Evolutionary conservation across 2,797 vertebrate genomes (phyloP).

Genomic region (Falco cherrug): DNA sequence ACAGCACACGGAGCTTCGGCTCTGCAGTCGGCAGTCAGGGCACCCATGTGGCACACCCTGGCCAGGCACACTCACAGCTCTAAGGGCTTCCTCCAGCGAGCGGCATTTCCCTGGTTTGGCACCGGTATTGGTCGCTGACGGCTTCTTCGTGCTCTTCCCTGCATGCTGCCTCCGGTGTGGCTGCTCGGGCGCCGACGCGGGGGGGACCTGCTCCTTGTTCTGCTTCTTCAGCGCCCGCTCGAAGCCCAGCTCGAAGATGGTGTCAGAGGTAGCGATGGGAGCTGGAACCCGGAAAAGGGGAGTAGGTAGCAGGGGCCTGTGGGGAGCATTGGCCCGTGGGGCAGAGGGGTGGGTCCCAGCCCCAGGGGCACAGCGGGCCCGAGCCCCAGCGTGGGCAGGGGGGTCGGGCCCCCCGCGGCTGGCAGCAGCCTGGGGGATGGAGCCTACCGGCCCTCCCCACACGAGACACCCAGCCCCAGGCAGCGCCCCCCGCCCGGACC

Average conservation of each 20-base stretch:
- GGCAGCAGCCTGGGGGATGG: background rate
- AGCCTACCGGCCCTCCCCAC: no score
- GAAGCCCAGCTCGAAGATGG: slow-evolving; percentile 83
- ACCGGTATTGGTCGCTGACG: background rate
- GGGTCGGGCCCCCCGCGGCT: background rate
- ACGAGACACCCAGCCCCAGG: no score
- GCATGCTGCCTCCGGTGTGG: slow-evolving; percentile 76
- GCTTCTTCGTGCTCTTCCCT: slow-evolving; percentile 80
- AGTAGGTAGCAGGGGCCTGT: rapidly evolving
- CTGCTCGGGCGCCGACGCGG: slow-evolving; percentile 47
- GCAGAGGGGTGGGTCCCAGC: rapidly evolving
- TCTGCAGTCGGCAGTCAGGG: no score
- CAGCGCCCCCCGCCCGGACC: no score
- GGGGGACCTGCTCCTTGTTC: slow-evolving; percentile 96
- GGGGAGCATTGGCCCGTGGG: background rate
- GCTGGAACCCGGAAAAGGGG: slow-evolving; percentile 57
- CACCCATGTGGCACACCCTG: rapidly evolving
- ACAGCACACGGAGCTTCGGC: background rate
- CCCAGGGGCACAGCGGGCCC: no score
- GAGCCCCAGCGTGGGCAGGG: background rate
- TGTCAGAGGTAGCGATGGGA: slow-evolving; percentile 81
- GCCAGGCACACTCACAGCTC: slow-evolving; percentile 80
- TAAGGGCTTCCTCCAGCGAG: slow-evolving; percentile 89
- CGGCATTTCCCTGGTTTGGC: slow-evolving; percentile 66
- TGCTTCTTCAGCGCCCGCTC: slow-evolving; percentile 87